Evolutionary conservation across 1,140 invertebrate genomes (phyloP).

Genomic region (Vanessa tameamea): DNA sequence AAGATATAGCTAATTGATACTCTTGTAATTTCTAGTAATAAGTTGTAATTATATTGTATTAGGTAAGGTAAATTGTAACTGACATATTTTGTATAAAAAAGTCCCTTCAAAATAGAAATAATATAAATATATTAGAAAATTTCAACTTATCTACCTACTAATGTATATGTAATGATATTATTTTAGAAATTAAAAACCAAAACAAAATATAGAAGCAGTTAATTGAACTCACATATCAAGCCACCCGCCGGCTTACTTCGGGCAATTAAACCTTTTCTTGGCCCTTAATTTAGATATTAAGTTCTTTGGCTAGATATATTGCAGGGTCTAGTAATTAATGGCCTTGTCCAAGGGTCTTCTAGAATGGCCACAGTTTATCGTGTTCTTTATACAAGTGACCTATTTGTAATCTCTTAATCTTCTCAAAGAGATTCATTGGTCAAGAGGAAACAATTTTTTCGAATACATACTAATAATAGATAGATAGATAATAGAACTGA

Average conservation of each 20-base stretch:
- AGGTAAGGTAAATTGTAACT: too few relatives aligned
- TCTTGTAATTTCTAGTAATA: too few relatives aligned
- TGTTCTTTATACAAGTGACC: slow-evolving; percentile 26
- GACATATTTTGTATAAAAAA: too few relatives aligned
- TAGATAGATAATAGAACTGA: background rate
- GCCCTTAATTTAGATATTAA: slow-evolving; percentile 66
- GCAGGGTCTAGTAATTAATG: slow-evolving; percentile 60
- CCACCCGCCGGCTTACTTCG: slow-evolving; percentile 45
- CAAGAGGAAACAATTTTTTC: background rate
- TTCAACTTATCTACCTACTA: too few relatives aligned
- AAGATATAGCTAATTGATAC: too few relatives aligned
- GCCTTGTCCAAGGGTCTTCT: slow-evolving; percentile 26
- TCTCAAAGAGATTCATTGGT: slow-evolving; percentile 25
- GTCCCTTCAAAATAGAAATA: too few relatives aligned
- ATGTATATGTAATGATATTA: background rate
- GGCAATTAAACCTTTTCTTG: slow-evolving; percentile 59
- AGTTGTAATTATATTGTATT: too few relatives aligned
- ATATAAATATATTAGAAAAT: too few relatives aligned
- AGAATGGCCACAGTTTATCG: slow-evolving; percentile 31
- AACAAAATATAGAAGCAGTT: background rate
- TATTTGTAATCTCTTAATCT: slow-evolving; percentile 32
- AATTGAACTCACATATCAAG: slow-evolving; percentile 7
- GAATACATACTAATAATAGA: too few relatives aligned
- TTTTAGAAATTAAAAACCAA: background rate
- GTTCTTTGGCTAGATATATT: slow-evolving; percentile 64